Conservation (phyloP, 2,797 vertebrate species). For the Hydrocynus forskahlii region DNA sequence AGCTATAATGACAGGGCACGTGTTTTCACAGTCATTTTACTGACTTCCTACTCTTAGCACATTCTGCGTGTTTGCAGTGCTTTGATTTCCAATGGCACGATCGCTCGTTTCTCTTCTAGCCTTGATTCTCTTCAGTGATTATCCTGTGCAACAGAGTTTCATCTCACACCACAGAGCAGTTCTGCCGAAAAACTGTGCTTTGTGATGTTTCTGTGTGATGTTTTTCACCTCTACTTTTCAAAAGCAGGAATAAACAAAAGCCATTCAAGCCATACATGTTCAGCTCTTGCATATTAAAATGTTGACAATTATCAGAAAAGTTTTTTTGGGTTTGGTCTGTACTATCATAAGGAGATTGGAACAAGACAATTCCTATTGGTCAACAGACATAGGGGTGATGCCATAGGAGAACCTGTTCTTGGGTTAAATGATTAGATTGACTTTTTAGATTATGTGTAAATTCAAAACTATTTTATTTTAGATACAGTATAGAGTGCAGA, state of each 20-base stretch:
- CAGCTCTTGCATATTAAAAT: not conserved
- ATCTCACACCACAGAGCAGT: conserved; percentile 11
- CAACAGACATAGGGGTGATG: not conserved
- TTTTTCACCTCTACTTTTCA: not conserved
- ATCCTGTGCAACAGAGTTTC: not conserved
- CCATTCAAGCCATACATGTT: not conserved
- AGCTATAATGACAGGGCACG: not conserved
- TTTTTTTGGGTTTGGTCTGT: not conserved
- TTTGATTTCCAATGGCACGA: conserved; percentile 4
- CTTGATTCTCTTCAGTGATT: conserved; percentile 5
- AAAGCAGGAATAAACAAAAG: too few species aligned
- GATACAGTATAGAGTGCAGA: too few species aligned
- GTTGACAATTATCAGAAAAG: not conserved
- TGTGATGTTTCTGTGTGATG: not conserved
- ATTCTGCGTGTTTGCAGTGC: not conserved
- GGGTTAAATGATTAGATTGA: too few species aligned
- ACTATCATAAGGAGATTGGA: not conserved
- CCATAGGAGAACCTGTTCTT: too few species aligned
- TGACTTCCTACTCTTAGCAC: not conserved
- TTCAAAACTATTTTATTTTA: too few species aligned
- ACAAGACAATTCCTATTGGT: not conserved
- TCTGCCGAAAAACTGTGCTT: not conserved
- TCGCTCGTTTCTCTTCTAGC: not conserved
- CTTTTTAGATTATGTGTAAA: too few species aligned
- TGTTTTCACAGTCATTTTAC: not conserved